These are phyloP conservation scores for Phenganax stokvisi DNA, from an alignment of 92 coral and sea anemone species.

Conservation along the genomic window DNA sequence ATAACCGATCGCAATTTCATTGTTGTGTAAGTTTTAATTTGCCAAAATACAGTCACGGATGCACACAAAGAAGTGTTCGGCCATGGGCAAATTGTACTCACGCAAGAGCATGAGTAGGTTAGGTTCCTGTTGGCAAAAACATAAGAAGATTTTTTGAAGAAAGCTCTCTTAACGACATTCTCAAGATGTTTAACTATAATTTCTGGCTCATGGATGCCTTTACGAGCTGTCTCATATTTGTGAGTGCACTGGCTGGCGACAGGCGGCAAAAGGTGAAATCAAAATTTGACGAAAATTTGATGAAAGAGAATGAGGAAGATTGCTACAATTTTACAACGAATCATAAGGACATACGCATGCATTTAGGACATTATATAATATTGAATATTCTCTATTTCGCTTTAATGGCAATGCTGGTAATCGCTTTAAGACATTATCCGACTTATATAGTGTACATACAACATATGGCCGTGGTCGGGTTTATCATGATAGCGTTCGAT, in stretches of 20 bases:
- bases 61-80: not conserved
- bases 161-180: not conserved
- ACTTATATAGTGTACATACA: slow-evolving; percentile 66
- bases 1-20: not conserved
- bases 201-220: slow-evolving; percentile 94
- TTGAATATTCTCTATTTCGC: slow-evolving; percentile 72
- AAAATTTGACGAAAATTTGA: not conserved
- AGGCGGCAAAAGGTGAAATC: slow-evolving; percentile 43
- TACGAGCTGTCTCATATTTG: slow-evolving; percentile 61
- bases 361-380: slow-evolving; percentile 54
- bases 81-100: not conserved
- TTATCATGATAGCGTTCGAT: slow-evolving; percentile 68
- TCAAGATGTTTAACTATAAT: slow-evolving; percentile 61
- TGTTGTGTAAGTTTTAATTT: slow-evolving; percentile 27
- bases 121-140: not conserved
- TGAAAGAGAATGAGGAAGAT: not conserved
- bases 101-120: not conserved
- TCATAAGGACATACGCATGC: slow-evolving; percentile 45
- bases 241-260: slow-evolving; percentile 83
- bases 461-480: slow-evolving; percentile 75
- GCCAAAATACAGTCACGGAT: slow-evolving; percentile 18
- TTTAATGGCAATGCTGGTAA: slow-evolving; percentile 69
- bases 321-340: not conserved
- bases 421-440: slow-evolving; percentile 68
- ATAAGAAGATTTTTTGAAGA: too few species aligned